These are phyloP conservation scores for Columba janthina DNA, from an alignment of 2,113 vertebrate species.

Conservation along the genomic window DNA sequence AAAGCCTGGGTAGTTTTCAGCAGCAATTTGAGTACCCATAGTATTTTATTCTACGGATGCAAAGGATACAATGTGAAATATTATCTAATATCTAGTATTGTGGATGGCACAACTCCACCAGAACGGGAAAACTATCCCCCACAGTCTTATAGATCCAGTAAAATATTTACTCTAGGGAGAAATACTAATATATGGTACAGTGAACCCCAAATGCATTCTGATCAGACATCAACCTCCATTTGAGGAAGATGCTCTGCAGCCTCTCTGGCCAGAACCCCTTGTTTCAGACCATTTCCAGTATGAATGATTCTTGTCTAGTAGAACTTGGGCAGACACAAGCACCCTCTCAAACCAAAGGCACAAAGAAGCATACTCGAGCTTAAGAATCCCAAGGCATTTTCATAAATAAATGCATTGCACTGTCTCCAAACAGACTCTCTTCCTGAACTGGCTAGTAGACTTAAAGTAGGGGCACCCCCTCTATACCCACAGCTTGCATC, in stretches of 20 bases:
- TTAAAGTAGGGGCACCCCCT: neutral
- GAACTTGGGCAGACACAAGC: accelerated
- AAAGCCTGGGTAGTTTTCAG: slow-evolving; percentile 5
- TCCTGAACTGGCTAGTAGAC: neutral
- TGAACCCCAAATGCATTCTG: neutral
- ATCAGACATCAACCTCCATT: neutral
- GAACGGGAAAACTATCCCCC: neutral
- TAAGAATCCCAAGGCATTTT: neutral
- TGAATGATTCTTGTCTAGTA: neutral
- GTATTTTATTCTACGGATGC: neutral
- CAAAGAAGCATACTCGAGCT: neutral
- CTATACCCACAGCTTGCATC: neutral
- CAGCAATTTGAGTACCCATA: neutral
- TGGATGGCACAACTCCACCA: neutral
- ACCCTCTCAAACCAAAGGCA: neutral
- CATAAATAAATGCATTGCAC: neutral
- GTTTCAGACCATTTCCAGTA: neutral
- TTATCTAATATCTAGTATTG: neutral
- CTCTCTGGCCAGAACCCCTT: neutral
- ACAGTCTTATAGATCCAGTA: neutral
- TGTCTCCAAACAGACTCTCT: neutral
- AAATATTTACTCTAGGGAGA: neutral
- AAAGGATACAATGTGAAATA: neutral
- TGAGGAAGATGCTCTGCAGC: neutral
- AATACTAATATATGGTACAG: neutral